Evolutionary conservation across 2,888 invertebrate genomes (phyloP).

Genomic region (Ochropleura leucogaster): DNA sequence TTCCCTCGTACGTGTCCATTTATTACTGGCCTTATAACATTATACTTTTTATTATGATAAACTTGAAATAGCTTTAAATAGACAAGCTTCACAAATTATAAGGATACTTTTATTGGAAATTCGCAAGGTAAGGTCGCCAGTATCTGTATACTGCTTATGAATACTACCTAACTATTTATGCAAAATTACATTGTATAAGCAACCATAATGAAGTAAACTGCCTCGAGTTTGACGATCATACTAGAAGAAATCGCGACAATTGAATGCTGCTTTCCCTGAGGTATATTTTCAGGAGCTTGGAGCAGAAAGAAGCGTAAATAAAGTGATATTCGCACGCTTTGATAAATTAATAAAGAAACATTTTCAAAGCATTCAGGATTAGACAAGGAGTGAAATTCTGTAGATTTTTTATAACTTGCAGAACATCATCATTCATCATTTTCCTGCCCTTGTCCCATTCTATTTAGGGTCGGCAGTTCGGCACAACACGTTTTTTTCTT

Average conservation of each 20-base stretch:
- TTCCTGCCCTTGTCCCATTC: too few relatives aligned
- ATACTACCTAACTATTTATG: not conserved
- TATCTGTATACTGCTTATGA: not conserved
- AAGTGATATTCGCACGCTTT: not conserved
- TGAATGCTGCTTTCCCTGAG: slow-evolving; percentile 31
- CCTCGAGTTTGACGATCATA: slow-evolving; percentile 42
- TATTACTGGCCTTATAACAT: slow-evolving; percentile 14
- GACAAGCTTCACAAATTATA: slow-evolving; percentile 15
- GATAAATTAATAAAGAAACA: not conserved
- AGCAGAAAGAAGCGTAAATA: not conserved
- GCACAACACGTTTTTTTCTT: too few relatives aligned
- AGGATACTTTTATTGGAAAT: slow-evolving; percentile 24
- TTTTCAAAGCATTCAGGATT: not conserved
- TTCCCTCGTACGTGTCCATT: not conserved
- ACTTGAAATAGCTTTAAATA: slow-evolving; percentile 24
- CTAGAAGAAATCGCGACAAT: slow-evolving; percentile 37
- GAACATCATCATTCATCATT: not conserved
- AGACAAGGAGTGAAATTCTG: not conserved
- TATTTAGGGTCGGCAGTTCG: too few relatives aligned
- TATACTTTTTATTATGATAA: slow-evolving; percentile 6
- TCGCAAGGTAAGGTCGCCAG: slow-evolving; percentile 7
- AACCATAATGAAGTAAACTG: slow-evolving; percentile 34
- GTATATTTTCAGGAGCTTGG: slow-evolving; percentile 19
- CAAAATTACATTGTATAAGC: not conserved
- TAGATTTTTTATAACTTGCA: not conserved